Conservation (phyloP, 2,113 vertebrate genomes). For the Mirza zaza region DNA sequence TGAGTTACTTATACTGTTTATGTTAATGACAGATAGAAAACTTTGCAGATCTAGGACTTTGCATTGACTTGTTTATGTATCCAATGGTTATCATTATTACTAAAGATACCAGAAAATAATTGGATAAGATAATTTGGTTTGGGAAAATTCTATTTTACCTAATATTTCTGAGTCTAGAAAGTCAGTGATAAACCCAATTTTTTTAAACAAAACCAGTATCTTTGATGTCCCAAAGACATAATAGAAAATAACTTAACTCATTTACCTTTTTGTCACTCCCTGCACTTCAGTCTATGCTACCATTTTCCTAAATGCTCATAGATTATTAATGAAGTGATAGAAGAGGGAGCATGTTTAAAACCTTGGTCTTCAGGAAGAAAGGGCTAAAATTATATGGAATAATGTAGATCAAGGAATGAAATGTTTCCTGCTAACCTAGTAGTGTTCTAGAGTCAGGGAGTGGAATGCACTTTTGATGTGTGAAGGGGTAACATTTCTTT, state of each 20-base stretch:
- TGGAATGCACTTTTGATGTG: neutral
- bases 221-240: neutral
- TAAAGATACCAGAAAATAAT: neutral
- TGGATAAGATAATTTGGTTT: conserved; percentile 1
- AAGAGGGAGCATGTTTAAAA: neutral
- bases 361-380: neutral
- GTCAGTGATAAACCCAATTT: neutral
- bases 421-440: conserved; percentile 15
- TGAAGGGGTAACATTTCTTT: neutral
- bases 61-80: neutral
- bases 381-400: neutral
- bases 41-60: neutral
- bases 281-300: neutral
- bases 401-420: neutral
- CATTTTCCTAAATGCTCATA: neutral
- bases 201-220: neutral
- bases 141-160: conserved; percentile 27
- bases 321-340: neutral
- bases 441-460: neutral
- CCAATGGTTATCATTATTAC: conserved; percentile 10
- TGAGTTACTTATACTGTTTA: neutral
- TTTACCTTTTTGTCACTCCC: neutral
- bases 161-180: conserved; percentile 25
- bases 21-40: neutral
- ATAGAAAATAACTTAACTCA: neutral